A percentile compares a stretch with the other conserved stretches of the same genome.
These are phyloP conservation scores for Stenotaenia linearis DNA, from an alignment of 2,888 invertebrate genomes.

Conservation along the genomic window DNA sequence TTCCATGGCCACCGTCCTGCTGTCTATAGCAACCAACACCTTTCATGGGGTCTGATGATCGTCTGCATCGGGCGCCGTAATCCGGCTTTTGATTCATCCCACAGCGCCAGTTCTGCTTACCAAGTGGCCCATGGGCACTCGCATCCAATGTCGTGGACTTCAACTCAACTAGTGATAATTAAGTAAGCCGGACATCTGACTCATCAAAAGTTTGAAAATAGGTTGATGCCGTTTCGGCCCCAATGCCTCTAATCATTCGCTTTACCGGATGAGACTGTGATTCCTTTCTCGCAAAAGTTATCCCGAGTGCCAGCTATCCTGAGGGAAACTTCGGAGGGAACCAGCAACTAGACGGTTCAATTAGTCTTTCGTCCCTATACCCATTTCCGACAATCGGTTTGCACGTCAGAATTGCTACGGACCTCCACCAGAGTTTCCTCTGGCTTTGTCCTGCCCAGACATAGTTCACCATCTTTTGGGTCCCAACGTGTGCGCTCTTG, in stretches of 20 bases:
- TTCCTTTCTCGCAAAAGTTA: not conserved
- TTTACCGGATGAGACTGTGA: slow-evolving; percentile 63
- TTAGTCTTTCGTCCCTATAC: not conserved
- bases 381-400: not conserved
- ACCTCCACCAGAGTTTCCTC: not conserved
- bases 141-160: slow-evolving; percentile 38
- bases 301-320: not conserved
- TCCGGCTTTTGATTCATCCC: slow-evolving; percentile 34
- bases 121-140: slow-evolving; percentile 32
- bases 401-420: slow-evolving; percentile 24
- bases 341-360: not conserved
- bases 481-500: slow-evolving; percentile 50
- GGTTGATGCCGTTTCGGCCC: slow-evolving; percentile 64
- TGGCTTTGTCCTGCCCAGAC: not conserved
- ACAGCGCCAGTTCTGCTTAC: slow-evolving; percentile 34
- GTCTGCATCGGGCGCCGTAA: slow-evolving; percentile 42
- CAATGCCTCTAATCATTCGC: slow-evolving; percentile 67
- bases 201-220: slow-evolving; percentile 68
- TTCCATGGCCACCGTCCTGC: slow-evolving; percentile 54
- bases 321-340: not conserved
- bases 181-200: slow-evolving; percentile 47
- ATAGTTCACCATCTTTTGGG: slow-evolving; percentile 46
- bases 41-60: slow-evolving; percentile 37
- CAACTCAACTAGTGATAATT: no score
- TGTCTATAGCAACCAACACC: slow-evolving; percentile 52